A percentile compares a stretch with the other conserved stretches of the same genome.
phyloP scores from a whole-genome alignment of 2,113 vertebrate genomes.

The Martes martes region DNA sequence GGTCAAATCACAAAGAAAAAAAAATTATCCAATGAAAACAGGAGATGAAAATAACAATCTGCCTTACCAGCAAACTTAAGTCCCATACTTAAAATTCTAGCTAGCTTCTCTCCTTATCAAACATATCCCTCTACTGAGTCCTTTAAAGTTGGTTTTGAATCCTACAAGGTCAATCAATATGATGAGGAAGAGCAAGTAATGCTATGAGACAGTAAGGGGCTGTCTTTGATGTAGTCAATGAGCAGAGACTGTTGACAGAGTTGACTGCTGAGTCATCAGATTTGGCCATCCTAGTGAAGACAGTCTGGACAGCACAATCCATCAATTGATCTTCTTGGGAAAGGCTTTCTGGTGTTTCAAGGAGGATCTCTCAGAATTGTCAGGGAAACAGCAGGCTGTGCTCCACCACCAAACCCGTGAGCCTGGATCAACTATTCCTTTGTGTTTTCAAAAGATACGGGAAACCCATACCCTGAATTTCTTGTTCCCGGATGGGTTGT shows the following conservation, averaged over 20 bases:
- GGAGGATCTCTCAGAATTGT: background rate
- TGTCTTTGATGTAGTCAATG: conserved; percentile 82
- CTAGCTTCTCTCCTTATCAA: conserved; percentile 30
- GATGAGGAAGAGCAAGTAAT: conserved; percentile 83
- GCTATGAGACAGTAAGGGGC: conserved; percentile 82
- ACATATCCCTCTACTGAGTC: background rate
- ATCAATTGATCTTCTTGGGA: conserved; percentile 79
- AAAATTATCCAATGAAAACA: background rate
- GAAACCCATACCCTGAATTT: background rate
- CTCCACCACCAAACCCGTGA: background rate
- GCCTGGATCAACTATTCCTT: background rate
- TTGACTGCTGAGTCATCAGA: conserved; percentile 84
- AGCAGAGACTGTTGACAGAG: conserved; percentile 84
- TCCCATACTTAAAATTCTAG: conserved; percentile 49
- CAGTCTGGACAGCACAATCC: conserved; percentile 78
- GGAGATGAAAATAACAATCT: conserved; percentile 42
- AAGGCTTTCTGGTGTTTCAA: conserved; percentile 76
- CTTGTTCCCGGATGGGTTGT: background rate
- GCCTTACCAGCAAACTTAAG: conserved; percentile 8
- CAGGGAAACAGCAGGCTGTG: background rate
- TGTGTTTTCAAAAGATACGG: background rate
- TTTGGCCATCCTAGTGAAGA: conserved; percentile 80
- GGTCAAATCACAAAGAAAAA: background rate
- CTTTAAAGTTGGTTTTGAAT: conserved; percentile 63
- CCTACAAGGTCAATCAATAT: conserved; percentile 86